phyloP scores from a whole-genome alignment of 37 sponge, comb jelly and placozoan species.

The Trichoplax adhaerens region DNA sequence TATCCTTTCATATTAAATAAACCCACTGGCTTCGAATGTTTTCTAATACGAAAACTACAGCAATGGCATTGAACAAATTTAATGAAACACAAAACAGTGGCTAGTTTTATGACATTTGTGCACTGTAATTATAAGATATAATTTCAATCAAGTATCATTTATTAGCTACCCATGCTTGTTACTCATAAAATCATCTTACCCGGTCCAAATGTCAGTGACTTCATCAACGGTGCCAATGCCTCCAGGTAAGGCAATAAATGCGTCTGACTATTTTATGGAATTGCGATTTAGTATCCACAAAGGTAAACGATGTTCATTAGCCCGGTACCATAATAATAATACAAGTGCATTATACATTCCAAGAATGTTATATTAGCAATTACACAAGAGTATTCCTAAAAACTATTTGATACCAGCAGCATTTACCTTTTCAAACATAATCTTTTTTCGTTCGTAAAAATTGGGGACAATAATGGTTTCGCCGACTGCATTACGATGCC shows the following conservation, averaged over 20 bases:
- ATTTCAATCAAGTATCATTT: no score
- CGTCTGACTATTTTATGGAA: constrained; percentile 8
- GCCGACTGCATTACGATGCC: constrained; percentile 6
- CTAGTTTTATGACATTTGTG: no score
- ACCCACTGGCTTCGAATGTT: constrained; percentile 22
- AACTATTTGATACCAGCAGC: background rate
- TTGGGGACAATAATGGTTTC: constrained; percentile 34
- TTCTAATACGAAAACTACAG: no score
- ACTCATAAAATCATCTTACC: constrained; percentile 20
- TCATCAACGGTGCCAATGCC: constrained; percentile 55
- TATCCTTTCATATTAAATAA: constrained; percentile 27
- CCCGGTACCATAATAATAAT: no score
- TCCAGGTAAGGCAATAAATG: constrained; percentile 43
- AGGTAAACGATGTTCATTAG: no score
- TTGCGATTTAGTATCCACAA: background rate
- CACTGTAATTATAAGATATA: no score
- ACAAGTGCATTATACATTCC: no score
- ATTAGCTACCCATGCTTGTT: no score
- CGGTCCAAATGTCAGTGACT: constrained; percentile 31
- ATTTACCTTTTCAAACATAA: constrained; percentile 33
- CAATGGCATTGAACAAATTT: no score
- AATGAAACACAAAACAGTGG: no score
- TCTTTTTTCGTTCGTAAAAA: constrained; percentile 43
- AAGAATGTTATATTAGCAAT: no score
- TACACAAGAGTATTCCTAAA: no score